phyloP scores from a whole-genome alignment of 2,113 vertebrate genomes.

The Phrynosoma blainvillii region DNA sequence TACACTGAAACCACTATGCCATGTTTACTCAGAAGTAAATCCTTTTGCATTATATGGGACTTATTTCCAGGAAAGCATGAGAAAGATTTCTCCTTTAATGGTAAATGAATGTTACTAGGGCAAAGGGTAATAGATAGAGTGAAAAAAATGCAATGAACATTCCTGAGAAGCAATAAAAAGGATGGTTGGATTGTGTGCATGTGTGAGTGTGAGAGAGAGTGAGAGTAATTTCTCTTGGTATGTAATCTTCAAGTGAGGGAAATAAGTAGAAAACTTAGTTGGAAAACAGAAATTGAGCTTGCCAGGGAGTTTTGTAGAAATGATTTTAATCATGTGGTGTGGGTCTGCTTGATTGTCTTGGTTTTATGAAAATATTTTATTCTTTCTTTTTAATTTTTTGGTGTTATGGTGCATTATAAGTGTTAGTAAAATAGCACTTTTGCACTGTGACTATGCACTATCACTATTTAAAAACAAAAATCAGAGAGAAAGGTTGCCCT shows the following conservation, averaged over 20 bases:
- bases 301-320: background rate
- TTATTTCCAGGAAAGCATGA: background rate
- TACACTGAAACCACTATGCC: too few relatives aligned
- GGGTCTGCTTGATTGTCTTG: background rate
- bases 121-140: background rate
- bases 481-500: too few relatives aligned
- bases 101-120: background rate
- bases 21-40: background rate
- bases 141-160: background rate
- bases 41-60: background rate
- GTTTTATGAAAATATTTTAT: too few relatives aligned
- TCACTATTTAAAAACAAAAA: too few relatives aligned
- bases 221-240: background rate
- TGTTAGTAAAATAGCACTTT: background rate
- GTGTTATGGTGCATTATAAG: background rate
- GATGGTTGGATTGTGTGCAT: background rate
- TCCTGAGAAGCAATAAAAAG: background rate
- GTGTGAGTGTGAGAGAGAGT: too few relatives aligned
- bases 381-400: too few relatives aligned
- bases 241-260: background rate
- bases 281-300: background rate
- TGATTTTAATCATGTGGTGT: background rate
- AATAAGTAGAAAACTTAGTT: background rate
- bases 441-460: too few relatives aligned
- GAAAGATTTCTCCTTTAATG: background rate